These are phyloP conservation scores for Drosophila neonasuta DNA, from an alignment of 2,888 invertebrate genomes.

Conservation along the genomic window DNA sequence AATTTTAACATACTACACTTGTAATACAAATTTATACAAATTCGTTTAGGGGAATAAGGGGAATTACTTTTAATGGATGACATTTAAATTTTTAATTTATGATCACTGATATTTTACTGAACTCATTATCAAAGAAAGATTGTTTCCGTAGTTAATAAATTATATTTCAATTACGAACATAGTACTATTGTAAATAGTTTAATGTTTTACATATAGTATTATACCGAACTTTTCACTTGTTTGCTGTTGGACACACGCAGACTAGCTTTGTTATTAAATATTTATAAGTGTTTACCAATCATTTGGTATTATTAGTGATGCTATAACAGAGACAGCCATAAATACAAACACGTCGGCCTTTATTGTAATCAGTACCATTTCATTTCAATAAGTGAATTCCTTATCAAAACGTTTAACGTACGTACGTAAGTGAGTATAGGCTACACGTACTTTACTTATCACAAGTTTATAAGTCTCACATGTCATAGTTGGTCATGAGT, in stretches of 20 bases:
- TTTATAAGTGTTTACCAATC: conserved; percentile 26
- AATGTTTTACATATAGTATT: not conserved
- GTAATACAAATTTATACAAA: not conserved
- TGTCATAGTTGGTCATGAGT: conserved; percentile 20
- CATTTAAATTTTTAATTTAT: not conserved
- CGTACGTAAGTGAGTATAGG: conserved; percentile 16
- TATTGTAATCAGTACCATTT: conserved; percentile 38
- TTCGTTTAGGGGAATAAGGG: not conserved
- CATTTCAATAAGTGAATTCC: conserved; percentile 27
- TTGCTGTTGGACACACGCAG: not conserved
- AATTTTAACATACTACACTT: not conserved
- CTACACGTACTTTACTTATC: conserved; percentile 40
- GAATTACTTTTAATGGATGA: not conserved
- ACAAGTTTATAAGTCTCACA: conserved; percentile 7
- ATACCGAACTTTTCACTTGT: not conserved
- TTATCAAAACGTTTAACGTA: conserved; percentile 35
- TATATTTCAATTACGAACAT: not conserved
- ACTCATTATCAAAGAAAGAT: not conserved
- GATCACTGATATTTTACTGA: not conserved
- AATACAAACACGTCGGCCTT: conserved; percentile 25
- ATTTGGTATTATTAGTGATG: conserved; percentile 31
- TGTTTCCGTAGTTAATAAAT: not conserved
- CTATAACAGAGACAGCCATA: conserved; percentile 16
- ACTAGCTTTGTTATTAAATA: conserved; percentile 10
- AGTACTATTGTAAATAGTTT: not conserved